These are phyloP conservation scores for Hydrolagus affinis DNA, from an alignment of 2,113 vertebrate genomes.

Conservation along the genomic window DNA sequence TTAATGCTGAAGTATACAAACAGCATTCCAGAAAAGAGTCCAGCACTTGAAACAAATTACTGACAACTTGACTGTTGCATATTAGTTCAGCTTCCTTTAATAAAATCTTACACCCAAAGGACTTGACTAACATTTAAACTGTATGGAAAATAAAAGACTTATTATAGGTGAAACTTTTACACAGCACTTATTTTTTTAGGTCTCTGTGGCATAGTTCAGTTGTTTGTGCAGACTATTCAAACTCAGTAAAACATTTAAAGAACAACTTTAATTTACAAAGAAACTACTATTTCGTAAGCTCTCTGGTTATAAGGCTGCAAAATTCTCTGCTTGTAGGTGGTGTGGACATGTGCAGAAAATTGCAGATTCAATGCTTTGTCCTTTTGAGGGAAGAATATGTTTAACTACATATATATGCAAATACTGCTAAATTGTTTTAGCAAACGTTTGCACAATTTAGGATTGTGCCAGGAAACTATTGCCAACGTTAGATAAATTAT, in stretches of 20 bases:
- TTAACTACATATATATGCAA: slow-evolving; percentile 72
- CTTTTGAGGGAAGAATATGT: slow-evolving; percentile 63
- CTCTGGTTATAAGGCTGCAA: not conserved
- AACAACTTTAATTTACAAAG: slow-evolving; percentile 80
- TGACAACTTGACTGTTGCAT: slow-evolving; percentile 17
- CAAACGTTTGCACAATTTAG: not conserved
- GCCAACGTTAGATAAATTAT: not conserved
- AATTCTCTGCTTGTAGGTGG: slow-evolving; percentile 36
- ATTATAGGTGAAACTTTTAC: slow-evolving; percentile 3
- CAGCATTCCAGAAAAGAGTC: slow-evolving; percentile 22
- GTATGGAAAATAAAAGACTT: slow-evolving; percentile 27
- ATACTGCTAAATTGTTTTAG: slow-evolving; percentile 35
- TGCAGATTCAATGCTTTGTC: slow-evolving; percentile 68
- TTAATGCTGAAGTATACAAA: slow-evolving; percentile 30
- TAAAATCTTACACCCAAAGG: slow-evolving; percentile 18
- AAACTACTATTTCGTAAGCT: slow-evolving; percentile 78
- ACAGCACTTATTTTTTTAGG: slow-evolving; percentile 26
- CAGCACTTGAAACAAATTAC: slow-evolving; percentile 24
- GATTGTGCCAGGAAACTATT: not conserved
- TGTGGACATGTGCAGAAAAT: slow-evolving; percentile 98
- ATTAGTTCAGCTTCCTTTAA: slow-evolving; percentile 25
- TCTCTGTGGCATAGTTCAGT: slow-evolving; percentile 28
- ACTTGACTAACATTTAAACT: not conserved
- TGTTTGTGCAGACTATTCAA: slow-evolving; percentile 30
- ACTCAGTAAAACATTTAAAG: slow-evolving; percentile 89